Conservation (phyloP, 2,888 invertebrate species). For the Plemyria rubiginata region DNA sequence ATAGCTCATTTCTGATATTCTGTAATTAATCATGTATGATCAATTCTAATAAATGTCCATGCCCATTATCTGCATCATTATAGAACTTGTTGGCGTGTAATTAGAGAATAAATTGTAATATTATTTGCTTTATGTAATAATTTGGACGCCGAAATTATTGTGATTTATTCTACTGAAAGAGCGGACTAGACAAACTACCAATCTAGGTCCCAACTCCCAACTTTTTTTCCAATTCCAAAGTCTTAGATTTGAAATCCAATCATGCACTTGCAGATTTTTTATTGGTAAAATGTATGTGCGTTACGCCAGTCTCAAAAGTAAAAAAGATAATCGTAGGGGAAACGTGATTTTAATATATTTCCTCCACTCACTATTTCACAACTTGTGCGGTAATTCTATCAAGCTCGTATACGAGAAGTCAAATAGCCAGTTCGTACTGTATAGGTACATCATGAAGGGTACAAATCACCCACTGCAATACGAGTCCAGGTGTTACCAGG, state of each 20-base stretch:
- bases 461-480: conserved; percentile 43
- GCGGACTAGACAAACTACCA: too few species aligned
- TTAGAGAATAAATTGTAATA: background rate
- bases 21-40: background rate
- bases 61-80: background rate
- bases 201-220: too few species aligned
- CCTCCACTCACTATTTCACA: background rate
- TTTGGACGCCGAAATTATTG: too few species aligned
- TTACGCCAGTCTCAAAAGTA: background rate
- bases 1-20: too few species aligned
- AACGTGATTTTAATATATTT: conserved; percentile 5
- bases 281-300: background rate
- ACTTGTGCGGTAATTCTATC: conserved; percentile 10
- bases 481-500: conserved; percentile 58
- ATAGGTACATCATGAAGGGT: conserved; percentile 35
- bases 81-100: background rate
- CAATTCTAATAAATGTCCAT: background rate
- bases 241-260: background rate
- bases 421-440: conserved; percentile 36
- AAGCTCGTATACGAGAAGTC: conserved; percentile 27
- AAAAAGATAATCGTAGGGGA: background rate
- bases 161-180: too few species aligned
- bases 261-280: background rate
- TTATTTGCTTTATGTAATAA: too few species aligned
- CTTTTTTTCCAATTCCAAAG: too few species aligned